Conservation (phyloP, 2,113 vertebrate species). For the Prolemur simus region DNA sequence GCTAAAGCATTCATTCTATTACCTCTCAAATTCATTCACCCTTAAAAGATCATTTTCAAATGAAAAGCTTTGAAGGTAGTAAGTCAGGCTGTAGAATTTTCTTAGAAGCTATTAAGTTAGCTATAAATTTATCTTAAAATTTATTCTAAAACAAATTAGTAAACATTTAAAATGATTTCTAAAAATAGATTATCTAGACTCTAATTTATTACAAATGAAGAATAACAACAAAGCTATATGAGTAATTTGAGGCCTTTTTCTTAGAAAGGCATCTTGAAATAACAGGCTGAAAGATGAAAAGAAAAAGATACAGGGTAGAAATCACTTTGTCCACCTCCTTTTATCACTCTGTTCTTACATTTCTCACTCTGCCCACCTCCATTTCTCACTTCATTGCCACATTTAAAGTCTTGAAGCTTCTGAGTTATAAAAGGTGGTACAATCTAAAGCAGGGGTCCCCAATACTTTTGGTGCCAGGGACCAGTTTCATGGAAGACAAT, state of each 20-base stretch:
- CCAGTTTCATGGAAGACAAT: no score
- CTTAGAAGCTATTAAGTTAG: not conserved
- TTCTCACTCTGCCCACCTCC: not conserved
- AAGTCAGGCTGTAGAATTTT: not conserved
- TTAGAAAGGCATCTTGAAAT: not conserved
- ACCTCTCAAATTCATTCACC: slow-evolving; percentile 8
- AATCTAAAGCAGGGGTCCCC: no score
- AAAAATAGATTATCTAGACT: not conserved
- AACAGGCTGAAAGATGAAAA: not conserved
- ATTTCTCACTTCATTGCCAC: not conserved
- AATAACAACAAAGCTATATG: not conserved
- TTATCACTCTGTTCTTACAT: no score
- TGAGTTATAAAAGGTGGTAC: not conserved
- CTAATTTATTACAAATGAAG: not conserved
- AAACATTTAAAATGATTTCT: not conserved
- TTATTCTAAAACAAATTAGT: not conserved
- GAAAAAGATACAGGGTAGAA: not conserved
- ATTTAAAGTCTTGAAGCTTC: not conserved
- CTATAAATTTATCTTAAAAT: not conserved
- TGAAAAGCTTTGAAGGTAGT: not conserved
- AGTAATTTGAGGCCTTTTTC: not conserved
- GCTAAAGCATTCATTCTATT: not conserved
- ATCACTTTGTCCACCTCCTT: not conserved
- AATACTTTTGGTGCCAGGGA: no score
- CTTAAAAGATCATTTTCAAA: not conserved